Percentiles rank a stretch among this genome's conserved stretches.
Evolutionary conservation across 1,140 invertebrate species (phyloP).

Genomic region (Trachelipus rathkii): DNA sequence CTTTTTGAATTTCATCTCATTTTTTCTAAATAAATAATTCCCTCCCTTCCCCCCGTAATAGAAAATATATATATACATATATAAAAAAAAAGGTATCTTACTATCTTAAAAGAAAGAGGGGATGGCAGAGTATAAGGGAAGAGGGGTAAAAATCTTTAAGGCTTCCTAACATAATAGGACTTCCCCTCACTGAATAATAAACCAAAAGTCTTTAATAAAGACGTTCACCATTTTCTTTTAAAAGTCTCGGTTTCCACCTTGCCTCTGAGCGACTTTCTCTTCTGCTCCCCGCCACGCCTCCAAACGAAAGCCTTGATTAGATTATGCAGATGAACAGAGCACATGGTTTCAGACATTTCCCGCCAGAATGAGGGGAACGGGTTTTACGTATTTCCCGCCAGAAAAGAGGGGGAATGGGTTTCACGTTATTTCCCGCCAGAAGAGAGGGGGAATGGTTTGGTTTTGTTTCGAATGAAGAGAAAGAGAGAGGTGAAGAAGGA

Average conservation of each 20-base stretch:
- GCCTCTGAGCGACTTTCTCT: not conserved
- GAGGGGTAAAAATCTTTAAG: not conserved
- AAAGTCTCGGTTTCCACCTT: not conserved
- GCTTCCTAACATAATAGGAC: not conserved
- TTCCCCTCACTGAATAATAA: not conserved
- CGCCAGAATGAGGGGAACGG: slow-evolving; percentile 38
- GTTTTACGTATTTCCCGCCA: not conserved
- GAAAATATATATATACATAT: not conserved
- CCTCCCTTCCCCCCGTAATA: not conserved
- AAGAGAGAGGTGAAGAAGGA: not conserved
- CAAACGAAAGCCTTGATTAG: slow-evolving; percentile 39
- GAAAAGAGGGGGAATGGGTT: not conserved
- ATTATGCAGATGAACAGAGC: slow-evolving; percentile 46
- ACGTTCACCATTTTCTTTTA: slow-evolving; percentile 11
- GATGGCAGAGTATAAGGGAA: not conserved
- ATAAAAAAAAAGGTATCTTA: not conserved
- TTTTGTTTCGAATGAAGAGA: not conserved
- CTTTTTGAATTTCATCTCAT: not conserved
- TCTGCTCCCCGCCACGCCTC: slow-evolving; percentile 19
- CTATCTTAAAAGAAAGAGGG: not conserved
- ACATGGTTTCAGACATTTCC: slow-evolving; percentile 46
- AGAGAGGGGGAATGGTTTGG: not conserved
- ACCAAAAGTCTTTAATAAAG: slow-evolving; percentile 1
- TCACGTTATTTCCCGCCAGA: no score
- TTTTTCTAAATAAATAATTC: not conserved